phyloP scores from a whole-genome alignment of 2,797 vertebrate species.

The Simalia tracyae region DNA sequence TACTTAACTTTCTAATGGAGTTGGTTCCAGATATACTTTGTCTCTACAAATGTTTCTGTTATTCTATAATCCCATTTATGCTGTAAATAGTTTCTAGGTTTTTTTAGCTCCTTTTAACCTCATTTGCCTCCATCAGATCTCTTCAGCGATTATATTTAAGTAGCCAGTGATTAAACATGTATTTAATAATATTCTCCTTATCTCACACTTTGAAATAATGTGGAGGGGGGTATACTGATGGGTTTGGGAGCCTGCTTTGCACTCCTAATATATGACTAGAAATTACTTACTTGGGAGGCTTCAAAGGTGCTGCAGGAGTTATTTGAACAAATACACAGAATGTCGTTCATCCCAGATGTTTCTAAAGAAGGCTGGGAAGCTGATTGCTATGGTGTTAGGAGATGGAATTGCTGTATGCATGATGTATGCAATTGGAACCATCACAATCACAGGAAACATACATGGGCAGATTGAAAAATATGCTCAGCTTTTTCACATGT shows the following conservation, averaged over 20 bases:
- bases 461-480: slow-evolving; percentile 15
- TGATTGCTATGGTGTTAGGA: not conserved
- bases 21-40: not conserved
- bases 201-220: not conserved
- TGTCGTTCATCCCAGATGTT: not conserved
- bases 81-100: not conserved
- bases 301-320: too few relatives aligned
- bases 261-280: not conserved
- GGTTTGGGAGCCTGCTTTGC: not conserved
- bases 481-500: slow-evolving; percentile 5
- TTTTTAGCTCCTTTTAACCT: not conserved
- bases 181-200: not conserved
- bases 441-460: slow-evolving; percentile 2
- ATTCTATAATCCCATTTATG: not conserved
- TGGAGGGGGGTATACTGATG: not conserved
- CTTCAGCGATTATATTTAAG: not conserved
- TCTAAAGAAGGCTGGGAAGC: slow-evolving; percentile 9
- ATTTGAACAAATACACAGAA: not conserved
- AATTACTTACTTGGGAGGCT: not conserved
- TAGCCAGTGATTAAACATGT: not conserved
- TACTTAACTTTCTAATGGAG: not conserved
- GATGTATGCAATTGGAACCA: slow-evolving; percentile 12
- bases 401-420: not conserved
- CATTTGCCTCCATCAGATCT: not conserved
- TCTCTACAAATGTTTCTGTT: not conserved